Conservation (phyloP, 1,140 invertebrate genomes). For the Akabosia matsudoensis region DNA sequence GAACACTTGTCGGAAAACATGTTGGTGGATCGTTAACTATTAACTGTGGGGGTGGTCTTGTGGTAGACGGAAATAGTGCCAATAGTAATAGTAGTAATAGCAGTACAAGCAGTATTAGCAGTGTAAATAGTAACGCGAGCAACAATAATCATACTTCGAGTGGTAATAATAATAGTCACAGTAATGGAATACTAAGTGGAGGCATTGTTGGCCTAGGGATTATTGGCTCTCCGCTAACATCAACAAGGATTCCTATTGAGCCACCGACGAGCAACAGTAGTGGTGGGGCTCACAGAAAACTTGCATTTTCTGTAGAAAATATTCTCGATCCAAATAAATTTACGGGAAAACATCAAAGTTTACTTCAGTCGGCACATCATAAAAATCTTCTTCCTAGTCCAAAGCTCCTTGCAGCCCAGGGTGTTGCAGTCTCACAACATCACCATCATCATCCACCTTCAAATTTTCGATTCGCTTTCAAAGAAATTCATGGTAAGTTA, state of each 20-base stretch:
- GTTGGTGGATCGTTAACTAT: not conserved
- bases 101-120: not conserved
- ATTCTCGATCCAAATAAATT: constrained; percentile 87
- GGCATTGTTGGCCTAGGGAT: not conserved
- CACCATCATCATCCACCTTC: constrained; percentile 27
- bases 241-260: not conserved
- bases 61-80: not conserved
- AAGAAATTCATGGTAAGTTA: constrained; percentile 44
- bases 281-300: constrained; percentile 50
- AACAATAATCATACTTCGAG: not conserved
- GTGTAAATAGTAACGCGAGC: not conserved
- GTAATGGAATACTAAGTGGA: not conserved
- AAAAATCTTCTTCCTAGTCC: constrained; percentile 34
- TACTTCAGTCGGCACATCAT: constrained; percentile 27
- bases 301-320: constrained; percentile 86
- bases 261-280: not conserved
- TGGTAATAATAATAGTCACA: not conserved
- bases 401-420: constrained; percentile 9
- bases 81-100: not conserved
- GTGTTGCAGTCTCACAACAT: not conserved
- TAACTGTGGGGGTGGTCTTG: not conserved
- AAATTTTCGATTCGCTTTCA: constrained; percentile 44
- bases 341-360: constrained; percentile 60
- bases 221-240: not conserved
- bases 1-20: not conserved